Percentiles rank a stretch among this genome's conserved stretches.
Evolutionary conservation across 2,113 vertebrate genomes (phyloP).

Genomic region (Puntigrus tetrazona): DNA sequence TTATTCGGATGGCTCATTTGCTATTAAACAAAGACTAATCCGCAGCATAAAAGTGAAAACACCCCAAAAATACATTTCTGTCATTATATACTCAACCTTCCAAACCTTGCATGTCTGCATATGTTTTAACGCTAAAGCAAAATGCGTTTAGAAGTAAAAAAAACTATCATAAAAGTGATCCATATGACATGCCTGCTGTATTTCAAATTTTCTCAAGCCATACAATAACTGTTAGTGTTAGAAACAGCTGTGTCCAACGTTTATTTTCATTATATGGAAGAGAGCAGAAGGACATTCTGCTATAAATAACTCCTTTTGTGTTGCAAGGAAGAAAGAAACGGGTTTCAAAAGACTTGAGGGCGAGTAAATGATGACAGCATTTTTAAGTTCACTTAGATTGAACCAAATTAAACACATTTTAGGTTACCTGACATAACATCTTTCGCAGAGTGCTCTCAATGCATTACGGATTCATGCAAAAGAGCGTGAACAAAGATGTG

Average conservation of each 20-base stretch:
- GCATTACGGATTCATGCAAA: background rate
- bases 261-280: constrained; percentile 13
- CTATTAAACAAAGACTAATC: background rate
- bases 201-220: background rate
- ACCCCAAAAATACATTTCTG: background rate
- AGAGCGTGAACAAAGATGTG: background rate
- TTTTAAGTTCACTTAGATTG: background rate
- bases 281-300: constrained; percentile 17
- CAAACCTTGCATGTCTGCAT: background rate
- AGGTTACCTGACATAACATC: background rate
- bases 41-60: background rate
- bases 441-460: background rate
- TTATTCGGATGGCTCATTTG: background rate
- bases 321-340: background rate
- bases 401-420: background rate
- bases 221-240: constrained; percentile 4
- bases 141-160: background rate
- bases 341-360: constrained; percentile 9
- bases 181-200: background rate
- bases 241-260: background rate
- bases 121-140: background rate
- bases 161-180: background rate
- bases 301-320: constrained; percentile 36
- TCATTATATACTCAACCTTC: background rate
- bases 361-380: background rate